These are phyloP conservation scores for Axis porcinus DNA, from an alignment of 2,113 vertebrate species.

Conservation along the genomic window DNA sequence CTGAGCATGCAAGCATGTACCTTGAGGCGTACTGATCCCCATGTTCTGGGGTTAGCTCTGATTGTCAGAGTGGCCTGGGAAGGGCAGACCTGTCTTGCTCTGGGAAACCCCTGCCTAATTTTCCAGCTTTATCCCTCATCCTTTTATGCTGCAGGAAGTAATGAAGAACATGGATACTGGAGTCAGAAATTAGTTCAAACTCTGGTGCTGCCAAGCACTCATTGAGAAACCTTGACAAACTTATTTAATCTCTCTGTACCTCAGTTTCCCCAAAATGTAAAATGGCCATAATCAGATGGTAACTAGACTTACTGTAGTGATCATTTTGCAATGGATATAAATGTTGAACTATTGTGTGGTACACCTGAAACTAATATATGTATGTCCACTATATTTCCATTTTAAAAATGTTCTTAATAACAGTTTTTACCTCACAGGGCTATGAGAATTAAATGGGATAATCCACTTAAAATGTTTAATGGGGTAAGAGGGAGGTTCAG, in stretches of 20 bases:
- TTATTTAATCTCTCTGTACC: not conserved
- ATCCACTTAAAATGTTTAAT: not conserved
- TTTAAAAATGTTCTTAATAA: not conserved
- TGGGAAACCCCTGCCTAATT: not conserved
- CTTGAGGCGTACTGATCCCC: not conserved
- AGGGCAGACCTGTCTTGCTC: not conserved
- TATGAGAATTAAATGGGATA: not conserved
- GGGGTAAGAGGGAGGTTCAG: not conserved
- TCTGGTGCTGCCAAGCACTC: not conserved
- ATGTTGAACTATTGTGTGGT: not conserved
- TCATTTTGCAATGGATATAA: not conserved
- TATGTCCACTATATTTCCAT: not conserved
- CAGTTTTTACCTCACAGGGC: not conserved
- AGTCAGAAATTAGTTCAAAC: not conserved
- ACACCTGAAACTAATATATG: not conserved
- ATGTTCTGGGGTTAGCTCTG: not conserved
- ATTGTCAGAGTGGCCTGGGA: not conserved
- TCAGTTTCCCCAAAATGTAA: not conserved
- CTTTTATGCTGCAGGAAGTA: not conserved
- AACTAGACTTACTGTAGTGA: not conserved
- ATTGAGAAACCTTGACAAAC: not conserved
- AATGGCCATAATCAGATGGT: not conserved
- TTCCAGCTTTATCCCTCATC: not conserved
- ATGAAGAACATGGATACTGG: not conserved
- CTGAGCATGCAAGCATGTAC: not conserved